These are phyloP conservation scores for Bubalus kerabau DNA, from an alignment of 2,113 vertebrate species.

Conservation along the genomic window DNA sequence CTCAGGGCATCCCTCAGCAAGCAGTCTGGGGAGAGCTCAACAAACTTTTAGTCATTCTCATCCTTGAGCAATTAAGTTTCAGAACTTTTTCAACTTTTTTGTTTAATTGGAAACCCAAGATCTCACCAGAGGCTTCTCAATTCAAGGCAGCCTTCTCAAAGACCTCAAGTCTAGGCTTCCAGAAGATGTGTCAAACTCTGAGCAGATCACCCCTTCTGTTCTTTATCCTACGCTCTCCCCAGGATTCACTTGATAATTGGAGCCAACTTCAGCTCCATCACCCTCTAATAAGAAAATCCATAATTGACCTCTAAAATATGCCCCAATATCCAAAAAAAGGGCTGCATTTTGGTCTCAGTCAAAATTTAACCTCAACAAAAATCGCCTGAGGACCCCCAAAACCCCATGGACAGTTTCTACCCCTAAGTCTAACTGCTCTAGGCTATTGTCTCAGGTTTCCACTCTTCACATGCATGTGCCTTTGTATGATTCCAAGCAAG, in stretches of 20 bases:
- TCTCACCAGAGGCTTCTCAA: neutral
- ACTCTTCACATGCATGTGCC: neutral
- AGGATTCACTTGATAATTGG: neutral
- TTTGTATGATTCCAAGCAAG: neutral
- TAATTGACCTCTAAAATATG: neutral
- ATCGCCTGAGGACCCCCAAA: no score
- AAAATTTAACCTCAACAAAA: neutral
- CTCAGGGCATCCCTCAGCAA: neutral
- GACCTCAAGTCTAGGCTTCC: neutral
- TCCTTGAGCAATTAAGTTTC: slow-evolving; percentile 21
- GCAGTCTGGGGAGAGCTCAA: neutral
- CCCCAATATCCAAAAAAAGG: no score
- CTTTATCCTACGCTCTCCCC: neutral
- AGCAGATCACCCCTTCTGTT: neutral
- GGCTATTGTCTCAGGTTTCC: neutral
- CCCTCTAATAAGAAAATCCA: neutral
- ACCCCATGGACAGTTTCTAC: neutral
- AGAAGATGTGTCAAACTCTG: neutral
- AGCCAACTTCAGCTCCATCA: neutral
- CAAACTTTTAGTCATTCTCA: neutral
- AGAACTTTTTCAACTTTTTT: slow-evolving; percentile 35
- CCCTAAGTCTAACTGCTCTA: no score
- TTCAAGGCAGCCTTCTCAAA: neutral
- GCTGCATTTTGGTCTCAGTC: neutral
- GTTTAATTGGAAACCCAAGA: neutral